Conservation (phyloP, 2,113 vertebrate species). For the Vicugna pacos region DNA sequence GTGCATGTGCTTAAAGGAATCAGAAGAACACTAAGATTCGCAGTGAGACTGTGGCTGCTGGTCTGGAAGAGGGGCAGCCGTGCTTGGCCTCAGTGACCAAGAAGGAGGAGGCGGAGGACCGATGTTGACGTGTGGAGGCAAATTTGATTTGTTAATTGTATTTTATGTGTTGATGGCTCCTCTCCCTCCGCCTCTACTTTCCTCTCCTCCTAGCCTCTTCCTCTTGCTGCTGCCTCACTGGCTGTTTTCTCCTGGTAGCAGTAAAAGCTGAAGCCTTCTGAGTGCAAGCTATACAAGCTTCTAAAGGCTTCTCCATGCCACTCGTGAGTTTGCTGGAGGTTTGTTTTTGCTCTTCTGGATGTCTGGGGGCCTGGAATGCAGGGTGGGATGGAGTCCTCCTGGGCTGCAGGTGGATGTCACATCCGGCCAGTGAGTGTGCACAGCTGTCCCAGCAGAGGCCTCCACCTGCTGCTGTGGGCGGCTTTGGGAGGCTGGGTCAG, state of each 20-base stretch:
- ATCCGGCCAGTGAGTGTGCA: neutral
- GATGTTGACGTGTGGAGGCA: neutral
- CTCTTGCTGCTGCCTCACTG: neutral
- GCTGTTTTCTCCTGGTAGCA: neutral
- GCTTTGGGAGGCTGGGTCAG: neutral
- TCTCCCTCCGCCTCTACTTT: neutral
- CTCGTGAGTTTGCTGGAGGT: neutral
- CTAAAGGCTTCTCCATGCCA: neutral
- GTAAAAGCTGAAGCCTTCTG: neutral
- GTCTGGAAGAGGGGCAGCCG: neutral
- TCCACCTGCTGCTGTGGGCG: no score
- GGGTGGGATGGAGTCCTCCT: neutral
- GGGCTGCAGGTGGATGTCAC: neutral
- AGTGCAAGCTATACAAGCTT: neutral
- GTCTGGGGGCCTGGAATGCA: neutral
- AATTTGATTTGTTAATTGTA: neutral
- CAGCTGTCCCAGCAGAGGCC: neutral
- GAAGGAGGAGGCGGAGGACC: neutral
- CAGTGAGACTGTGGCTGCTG: neutral
- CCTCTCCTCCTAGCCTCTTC: neutral
- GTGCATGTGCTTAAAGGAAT: neutral
- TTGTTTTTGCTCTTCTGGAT: neutral
- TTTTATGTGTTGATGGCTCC: neutral
- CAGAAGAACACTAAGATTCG: neutral
- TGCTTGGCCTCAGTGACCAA: neutral